A percentile compares a stretch with the other conserved stretches of the same genome.
These are phyloP conservation scores for Mus spicilegus DNA, from an alignment of 2,113 vertebrate species.

Conservation along the genomic window DNA sequence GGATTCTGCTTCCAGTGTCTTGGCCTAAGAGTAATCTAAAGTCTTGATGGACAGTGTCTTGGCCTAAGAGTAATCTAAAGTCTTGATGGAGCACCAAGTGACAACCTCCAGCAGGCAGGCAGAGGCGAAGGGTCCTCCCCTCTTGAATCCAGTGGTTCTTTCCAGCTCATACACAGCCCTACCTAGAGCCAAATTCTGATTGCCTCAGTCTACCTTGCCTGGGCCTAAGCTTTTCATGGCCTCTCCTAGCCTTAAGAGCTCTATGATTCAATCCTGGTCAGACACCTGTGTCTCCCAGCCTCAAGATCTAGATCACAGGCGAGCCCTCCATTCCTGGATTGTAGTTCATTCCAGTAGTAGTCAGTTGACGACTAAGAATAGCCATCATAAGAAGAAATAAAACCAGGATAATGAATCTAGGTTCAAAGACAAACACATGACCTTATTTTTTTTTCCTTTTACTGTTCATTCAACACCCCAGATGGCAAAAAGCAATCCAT, in stretches of 20 bases:
- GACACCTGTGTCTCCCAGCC: too few relatives aligned
- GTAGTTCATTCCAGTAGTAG: too few relatives aligned
- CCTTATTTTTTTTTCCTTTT: background rate
- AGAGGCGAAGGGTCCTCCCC: background rate
- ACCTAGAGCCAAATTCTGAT: background rate
- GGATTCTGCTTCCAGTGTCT: background rate
- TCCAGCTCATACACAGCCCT: background rate
- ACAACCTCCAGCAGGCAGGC: background rate
- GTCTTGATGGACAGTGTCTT: background rate
- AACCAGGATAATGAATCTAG: background rate
- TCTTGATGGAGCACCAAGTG: background rate
- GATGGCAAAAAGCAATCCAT: slow-evolving; percentile 8
- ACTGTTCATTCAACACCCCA: background rate
- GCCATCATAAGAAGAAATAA: background rate
- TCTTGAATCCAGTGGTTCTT: background rate
- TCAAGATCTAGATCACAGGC: too few relatives aligned
- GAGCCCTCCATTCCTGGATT: too few relatives aligned
- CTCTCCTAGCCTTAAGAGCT: too few relatives aligned
- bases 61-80: background rate
- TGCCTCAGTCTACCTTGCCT: too few relatives aligned
- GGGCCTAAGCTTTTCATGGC: too few relatives aligned
- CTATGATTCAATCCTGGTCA: too few relatives aligned
- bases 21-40: background rate
- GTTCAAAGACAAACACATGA: background rate
- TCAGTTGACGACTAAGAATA: too few relatives aligned